These are phyloP conservation scores for Odontothrips loti DNA, from an alignment of 2,888 invertebrate species.

Conservation along the genomic window DNA sequence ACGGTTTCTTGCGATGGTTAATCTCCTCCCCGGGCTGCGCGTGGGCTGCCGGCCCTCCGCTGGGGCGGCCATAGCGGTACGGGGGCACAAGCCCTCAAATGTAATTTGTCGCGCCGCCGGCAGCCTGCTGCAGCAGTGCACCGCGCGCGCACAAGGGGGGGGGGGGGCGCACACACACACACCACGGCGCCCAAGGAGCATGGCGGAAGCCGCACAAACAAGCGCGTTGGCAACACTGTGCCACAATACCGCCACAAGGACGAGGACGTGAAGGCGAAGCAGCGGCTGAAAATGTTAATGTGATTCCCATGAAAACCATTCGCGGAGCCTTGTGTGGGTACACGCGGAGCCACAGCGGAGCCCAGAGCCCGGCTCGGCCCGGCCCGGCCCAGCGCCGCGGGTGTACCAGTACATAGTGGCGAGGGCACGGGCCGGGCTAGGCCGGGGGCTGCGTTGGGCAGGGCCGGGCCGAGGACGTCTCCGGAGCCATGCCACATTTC, in stretches of 20 bases:
- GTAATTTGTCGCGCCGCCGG: background rate
- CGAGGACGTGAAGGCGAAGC: background rate
- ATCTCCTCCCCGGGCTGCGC: background rate
- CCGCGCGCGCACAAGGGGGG: background rate
- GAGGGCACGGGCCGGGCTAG: background rate
- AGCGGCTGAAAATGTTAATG: slow-evolving; percentile 7
- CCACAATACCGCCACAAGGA: background rate
- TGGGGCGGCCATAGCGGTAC: background rate
- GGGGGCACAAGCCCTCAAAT: background rate
- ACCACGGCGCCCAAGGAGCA: background rate
- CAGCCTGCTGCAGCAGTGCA: background rate
- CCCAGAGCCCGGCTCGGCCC: too few species aligned
- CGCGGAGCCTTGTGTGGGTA: too few species aligned
- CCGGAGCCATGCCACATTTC: too few species aligned
- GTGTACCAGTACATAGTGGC: background rate
- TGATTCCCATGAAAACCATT: slow-evolving; percentile 1
- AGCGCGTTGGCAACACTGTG: background rate
- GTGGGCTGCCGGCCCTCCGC: background rate
- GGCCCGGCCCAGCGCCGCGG: too few species aligned
- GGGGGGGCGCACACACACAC: background rate
- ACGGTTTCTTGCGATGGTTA: background rate
- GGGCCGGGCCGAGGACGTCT: background rate
- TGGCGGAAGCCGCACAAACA: background rate
- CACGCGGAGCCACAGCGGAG: too few species aligned
- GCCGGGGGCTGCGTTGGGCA: background rate